Percentiles rank a stretch among this genome's conserved stretches.
Evolutionary conservation across 2,888 invertebrate species (phyloP).

Genomic region (Cephus spinipes): DNA sequence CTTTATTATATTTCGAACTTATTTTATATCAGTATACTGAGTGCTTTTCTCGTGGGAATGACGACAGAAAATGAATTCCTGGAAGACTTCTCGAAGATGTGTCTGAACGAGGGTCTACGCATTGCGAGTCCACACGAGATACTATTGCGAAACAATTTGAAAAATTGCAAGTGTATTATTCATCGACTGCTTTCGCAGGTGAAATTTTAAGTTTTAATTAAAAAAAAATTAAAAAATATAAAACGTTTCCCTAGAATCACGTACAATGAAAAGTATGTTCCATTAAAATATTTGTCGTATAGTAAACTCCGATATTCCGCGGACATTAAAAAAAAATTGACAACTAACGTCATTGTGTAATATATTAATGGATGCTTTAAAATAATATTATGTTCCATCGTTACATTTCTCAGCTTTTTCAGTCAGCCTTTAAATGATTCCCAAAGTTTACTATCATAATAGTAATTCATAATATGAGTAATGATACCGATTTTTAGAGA

Average conservation of each 20-base stretch:
- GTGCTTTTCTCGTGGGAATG: not conserved
- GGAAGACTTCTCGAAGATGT: not conserved
- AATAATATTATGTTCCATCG: too few species aligned
- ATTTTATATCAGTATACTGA: not conserved
- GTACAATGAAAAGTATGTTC: not conserved
- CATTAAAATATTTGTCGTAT: too few species aligned
- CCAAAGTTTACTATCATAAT: too few species aligned
- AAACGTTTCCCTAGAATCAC: not conserved
- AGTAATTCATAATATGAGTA: too few species aligned
- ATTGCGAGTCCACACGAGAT: not conserved
- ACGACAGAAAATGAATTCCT: not conserved
- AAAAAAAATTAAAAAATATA: too few species aligned
- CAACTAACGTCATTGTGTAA: too few species aligned
- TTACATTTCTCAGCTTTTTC: too few species aligned
- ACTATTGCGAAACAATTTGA: slow-evolving; percentile 37
- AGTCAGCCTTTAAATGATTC: too few species aligned
- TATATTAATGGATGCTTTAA: too few species aligned
- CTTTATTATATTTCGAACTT: not conserved
- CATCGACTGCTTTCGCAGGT: slow-evolving; percentile 53
- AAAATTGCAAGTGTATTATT: slow-evolving; percentile 48
- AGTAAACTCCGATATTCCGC: too few species aligned
- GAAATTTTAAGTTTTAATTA: slow-evolving; percentile 13
- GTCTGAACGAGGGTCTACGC: not conserved
- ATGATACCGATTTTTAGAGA: too few species aligned
- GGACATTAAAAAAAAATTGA: too few species aligned